A percentile compares a stretch with the other conserved stretches of the same genome.
Conservation (phyloP, 2,888 invertebrate genomes). For the Sussaba pulchella region DNA sequence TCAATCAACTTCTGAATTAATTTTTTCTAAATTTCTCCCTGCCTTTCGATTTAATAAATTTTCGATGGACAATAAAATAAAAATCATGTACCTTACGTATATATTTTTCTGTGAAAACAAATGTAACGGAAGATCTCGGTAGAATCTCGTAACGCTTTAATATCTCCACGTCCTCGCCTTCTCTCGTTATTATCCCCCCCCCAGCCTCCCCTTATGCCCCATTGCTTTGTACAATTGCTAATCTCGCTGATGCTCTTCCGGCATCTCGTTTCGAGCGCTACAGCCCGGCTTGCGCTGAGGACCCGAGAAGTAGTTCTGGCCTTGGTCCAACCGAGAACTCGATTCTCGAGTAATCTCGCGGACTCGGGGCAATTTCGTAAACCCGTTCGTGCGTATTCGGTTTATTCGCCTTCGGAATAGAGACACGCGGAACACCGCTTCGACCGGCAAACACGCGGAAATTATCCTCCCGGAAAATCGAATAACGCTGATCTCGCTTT, state of each 20-base stretch:
- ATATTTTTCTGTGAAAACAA: constrained; percentile 26
- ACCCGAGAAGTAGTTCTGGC: constrained; percentile 65
- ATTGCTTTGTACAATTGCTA: constrained; percentile 72
- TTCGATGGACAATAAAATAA: no score
- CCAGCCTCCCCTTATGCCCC: constrained; percentile 29
- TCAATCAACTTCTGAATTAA: no score
- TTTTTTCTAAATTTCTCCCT: no score
- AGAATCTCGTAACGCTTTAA: constrained; percentile 58
- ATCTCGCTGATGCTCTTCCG: constrained; percentile 66
- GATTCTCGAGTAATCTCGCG: constrained; percentile 60
- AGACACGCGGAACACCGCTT: constrained; percentile 31
- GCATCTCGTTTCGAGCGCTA: constrained; percentile 51
- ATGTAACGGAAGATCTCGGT: constrained; percentile 27
- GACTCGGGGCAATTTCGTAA: constrained; percentile 66
- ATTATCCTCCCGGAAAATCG: constrained; percentile 44
- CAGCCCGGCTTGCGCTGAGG: constrained; percentile 54
- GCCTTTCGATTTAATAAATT: no score
- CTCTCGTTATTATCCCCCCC: constrained; percentile 43
- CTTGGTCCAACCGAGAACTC: constrained; percentile 65
- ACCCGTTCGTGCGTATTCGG: constrained; percentile 45
- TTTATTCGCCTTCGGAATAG: constrained; percentile 19
- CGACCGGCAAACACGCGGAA: constrained; percentile 42
- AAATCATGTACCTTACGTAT: no score
- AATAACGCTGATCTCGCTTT: constrained; percentile 61
- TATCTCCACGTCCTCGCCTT: constrained; percentile 46